These are phyloP conservation scores for Bombus ignitus DNA, from an alignment of 1,140 invertebrate genomes.

Conservation along the genomic window DNA sequence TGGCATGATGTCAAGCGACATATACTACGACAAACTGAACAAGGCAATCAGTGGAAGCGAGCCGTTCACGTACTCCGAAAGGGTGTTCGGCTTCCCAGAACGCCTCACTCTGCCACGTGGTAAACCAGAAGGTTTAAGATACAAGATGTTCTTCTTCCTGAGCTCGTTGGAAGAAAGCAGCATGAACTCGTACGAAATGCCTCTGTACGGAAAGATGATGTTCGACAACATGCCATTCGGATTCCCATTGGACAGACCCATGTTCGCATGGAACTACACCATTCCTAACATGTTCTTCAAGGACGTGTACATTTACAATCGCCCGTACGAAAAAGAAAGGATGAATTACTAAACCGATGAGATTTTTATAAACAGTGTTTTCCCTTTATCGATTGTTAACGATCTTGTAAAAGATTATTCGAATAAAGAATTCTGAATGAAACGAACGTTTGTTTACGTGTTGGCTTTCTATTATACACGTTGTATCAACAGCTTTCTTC, in stretches of 20 bases:
- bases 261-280: constrained; percentile 74
- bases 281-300: constrained; percentile 79
- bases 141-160: constrained; percentile 80
- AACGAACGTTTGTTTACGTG: not conserved
- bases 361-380: not conserved
- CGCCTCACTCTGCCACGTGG: constrained; percentile 80
- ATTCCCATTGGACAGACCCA: constrained; percentile 86
- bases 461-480: too few relatives aligned
- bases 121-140: constrained; percentile 78
- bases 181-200: constrained; percentile 61
- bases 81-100: constrained; percentile 77
- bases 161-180: constrained; percentile 75
- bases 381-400: not conserved
- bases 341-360: constrained; percentile 10
- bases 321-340: constrained; percentile 39
- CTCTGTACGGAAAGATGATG: constrained; percentile 71
- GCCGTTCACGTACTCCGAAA: constrained; percentile 77
- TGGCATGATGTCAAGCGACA: constrained; percentile 82
- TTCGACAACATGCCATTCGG: constrained; percentile 85
- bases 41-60: constrained; percentile 76
- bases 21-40: constrained; percentile 82
- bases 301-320: constrained; percentile 77
- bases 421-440: constrained; percentile 49
- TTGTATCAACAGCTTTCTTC: too few relatives aligned
- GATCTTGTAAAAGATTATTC: constrained; percentile 5